Evolutionary conservation across 2,888 invertebrate species (phyloP).

Genomic region (Ommatoiulus sabulosus): DNA sequence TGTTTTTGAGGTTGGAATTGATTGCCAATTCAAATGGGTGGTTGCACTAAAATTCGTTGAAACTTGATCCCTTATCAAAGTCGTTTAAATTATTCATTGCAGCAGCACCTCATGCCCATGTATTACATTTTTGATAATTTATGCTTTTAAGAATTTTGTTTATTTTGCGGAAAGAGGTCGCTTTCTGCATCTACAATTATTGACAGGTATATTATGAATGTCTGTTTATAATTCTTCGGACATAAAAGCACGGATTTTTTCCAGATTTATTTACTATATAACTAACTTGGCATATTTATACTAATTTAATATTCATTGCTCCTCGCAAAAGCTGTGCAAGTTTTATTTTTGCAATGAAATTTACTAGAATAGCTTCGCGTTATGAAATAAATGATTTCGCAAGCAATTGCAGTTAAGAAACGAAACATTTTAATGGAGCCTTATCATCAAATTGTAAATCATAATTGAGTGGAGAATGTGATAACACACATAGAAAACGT

Average conservation of each 20-base stretch:
- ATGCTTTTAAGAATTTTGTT: no score
- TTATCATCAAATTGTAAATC: slow-evolving; percentile 6
- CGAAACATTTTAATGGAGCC: not conserved
- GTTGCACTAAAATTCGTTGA: not conserved
- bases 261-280: no score
- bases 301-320: not conserved
- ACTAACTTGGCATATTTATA: no score
- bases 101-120: not conserved
- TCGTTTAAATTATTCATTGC: not conserved
- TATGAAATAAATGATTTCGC: not conserved
- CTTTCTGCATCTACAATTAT: no score
- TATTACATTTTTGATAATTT: no score
- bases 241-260: no score
- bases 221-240: no score
- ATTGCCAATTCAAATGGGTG: not conserved
- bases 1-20: not conserved
- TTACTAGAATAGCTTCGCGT: not conserved
- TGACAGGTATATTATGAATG: no score
- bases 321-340: not conserved
- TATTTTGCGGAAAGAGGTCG: no score
- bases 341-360: not conserved
- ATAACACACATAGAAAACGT: not conserved
- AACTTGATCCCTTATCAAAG: not conserved
- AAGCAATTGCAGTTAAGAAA: not conserved
- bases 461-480: not conserved